Evolutionary conservation across 1,140 invertebrate species (phyloP).

Genomic region (Antheraea pernyi): DNA sequence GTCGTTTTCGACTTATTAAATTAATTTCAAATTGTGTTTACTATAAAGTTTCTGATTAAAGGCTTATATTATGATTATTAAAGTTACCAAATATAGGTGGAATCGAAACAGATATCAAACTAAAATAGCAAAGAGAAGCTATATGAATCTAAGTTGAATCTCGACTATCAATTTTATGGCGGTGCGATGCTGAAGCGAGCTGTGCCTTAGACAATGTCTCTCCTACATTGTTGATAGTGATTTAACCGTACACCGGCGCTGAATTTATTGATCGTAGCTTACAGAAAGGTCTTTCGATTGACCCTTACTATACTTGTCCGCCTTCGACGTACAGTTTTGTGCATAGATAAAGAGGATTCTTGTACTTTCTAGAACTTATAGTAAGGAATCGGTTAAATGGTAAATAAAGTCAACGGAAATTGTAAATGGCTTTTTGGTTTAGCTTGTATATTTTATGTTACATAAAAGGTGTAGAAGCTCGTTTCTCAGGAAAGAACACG

Average conservation of each 20-base stretch:
- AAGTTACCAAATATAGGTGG: neutral
- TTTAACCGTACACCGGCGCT: neutral
- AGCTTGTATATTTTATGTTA: neutral
- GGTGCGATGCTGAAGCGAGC: neutral
- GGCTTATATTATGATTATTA: too few relatives aligned
- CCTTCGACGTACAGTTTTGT: neutral
- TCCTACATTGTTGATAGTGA: conserved; percentile 11
- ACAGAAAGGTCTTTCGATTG: neutral
- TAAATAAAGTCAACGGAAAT: neutral
- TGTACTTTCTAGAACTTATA: neutral
- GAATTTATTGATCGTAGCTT: conserved; percentile 9
- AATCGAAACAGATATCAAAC: neutral
- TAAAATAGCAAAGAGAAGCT: neutral
- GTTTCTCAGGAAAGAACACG: too few relatives aligned
- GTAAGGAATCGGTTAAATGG: neutral
- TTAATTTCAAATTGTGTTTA: too few relatives aligned
- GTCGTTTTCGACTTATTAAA: too few relatives aligned
- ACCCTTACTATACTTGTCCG: neutral
- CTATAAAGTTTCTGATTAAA: too few relatives aligned
- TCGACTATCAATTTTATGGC: conserved; percentile 9
- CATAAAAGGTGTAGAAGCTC: too few relatives aligned
- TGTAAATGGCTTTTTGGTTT: neutral
- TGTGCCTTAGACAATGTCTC: neutral
- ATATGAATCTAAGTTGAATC: neutral
- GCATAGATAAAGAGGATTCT: neutral